Conservation (phyloP, 2,113 vertebrate genomes). For the Pelvicachromis taeniatus region DNA sequence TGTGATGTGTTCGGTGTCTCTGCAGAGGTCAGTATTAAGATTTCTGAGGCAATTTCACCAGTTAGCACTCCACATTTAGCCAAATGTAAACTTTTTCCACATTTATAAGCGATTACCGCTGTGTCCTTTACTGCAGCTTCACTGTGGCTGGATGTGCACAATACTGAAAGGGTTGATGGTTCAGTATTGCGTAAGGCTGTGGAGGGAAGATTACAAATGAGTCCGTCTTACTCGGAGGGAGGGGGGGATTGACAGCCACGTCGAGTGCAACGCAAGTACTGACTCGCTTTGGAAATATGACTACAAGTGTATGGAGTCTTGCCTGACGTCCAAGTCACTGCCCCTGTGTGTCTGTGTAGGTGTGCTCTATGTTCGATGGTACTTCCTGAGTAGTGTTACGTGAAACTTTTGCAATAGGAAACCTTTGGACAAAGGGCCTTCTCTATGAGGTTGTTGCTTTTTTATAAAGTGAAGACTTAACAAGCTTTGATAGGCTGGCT, state of each 20-base stretch:
- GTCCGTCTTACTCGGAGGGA: not conserved
- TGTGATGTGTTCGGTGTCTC: conserved; percentile 10
- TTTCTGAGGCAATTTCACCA: conserved; percentile 10
- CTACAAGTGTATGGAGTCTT: conserved; percentile 14
- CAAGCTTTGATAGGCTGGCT: conserved; percentile 57
- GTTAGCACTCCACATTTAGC: conserved; percentile 1
- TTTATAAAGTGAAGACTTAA: conserved; percentile 60
- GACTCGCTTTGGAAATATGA: conserved; percentile 20
- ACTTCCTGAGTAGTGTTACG: conserved; percentile 59
- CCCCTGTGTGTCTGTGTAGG: conserved; percentile 53
- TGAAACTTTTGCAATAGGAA: conserved; percentile 64
- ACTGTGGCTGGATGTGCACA: not conserved
- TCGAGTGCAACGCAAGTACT: conserved; percentile 1
- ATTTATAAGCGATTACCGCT: conserved; percentile 1
- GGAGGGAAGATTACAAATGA: not conserved
- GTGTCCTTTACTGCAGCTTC: conserved; percentile 29
- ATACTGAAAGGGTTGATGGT: not conserved
- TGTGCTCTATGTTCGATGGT: conserved; percentile 60
- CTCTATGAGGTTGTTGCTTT: conserved; percentile 56
- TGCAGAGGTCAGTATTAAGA: conserved; percentile 38
- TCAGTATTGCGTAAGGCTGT: not conserved
- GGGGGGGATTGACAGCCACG: not conserved
- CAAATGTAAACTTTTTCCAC: not conserved
- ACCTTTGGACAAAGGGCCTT: conserved; percentile 61
- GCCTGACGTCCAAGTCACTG: conserved; percentile 55